Evolutionary conservation across 2,113 vertebrate genomes (phyloP).

Genomic region (Boleophthalmus pectinirostris): DNA sequence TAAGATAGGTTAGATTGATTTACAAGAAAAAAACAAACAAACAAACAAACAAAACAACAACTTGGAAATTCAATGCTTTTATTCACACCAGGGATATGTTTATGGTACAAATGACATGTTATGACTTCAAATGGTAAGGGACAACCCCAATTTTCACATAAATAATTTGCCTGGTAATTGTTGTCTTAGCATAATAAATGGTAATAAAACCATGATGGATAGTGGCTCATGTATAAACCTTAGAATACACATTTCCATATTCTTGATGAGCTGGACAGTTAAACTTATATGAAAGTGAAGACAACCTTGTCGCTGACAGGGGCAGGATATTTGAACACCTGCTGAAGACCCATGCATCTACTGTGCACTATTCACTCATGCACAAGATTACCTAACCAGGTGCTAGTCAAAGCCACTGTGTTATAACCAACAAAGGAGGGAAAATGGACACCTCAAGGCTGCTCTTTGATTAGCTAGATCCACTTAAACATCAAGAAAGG

Average conservation of each 20-base stretch:
- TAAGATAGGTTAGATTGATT: background rate
- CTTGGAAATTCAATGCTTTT: no score
- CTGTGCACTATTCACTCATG: conserved; percentile 11
- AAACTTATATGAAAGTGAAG: background rate
- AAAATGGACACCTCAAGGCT: conserved; percentile 42
- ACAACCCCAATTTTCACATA: background rate
- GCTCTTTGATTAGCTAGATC: conserved; percentile 7
- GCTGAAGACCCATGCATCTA: conserved; percentile 27
- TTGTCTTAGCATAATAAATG: background rate
- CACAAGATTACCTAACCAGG: conserved; percentile 39
- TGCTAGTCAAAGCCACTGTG: conserved; percentile 44
- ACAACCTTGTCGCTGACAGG: conserved; percentile 38
- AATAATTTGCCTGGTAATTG: background rate
- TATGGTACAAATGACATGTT: background rate
- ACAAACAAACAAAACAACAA: no score
- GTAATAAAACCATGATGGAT: background rate
- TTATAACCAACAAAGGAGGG: conserved; percentile 45
- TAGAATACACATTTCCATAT: background rate
- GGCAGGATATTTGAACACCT: conserved; percentile 29
- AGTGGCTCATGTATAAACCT: background rate
- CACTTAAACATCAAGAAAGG: background rate
- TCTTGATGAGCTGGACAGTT: background rate
- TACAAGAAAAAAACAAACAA: no score
- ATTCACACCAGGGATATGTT: no score
- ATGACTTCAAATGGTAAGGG: background rate